Percentiles rank a stretch among this genome's conserved stretches.
Evolutionary conservation across 1,140 invertebrate genomes (phyloP).

Genomic region (Coenobita brevimanus): DNA sequence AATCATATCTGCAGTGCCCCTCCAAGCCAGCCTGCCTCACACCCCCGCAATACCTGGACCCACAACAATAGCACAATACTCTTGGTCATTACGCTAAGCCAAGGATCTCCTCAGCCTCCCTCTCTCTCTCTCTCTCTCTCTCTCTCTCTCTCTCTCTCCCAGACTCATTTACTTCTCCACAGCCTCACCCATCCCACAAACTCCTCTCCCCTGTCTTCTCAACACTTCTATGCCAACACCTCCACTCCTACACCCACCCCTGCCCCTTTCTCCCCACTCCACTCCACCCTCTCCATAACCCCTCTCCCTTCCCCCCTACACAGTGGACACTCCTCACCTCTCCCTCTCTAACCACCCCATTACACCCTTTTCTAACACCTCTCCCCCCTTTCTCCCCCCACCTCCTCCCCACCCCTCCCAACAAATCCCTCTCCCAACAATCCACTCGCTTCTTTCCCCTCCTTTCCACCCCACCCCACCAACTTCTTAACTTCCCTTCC

Average conservation of each 20-base stretch:
- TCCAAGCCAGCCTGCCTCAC: neutral
- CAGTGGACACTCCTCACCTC: too few species aligned
- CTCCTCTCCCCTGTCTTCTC: neutral
- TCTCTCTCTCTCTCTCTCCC: neutral
- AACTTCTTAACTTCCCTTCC: too few species aligned
- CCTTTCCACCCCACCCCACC: too few species aligned
- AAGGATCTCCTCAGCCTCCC: constrained; percentile 24
- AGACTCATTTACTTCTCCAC: neutral
- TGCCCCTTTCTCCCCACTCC: neutral
- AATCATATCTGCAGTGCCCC: neutral
- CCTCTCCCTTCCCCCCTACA: too few species aligned
- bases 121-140: too few species aligned
- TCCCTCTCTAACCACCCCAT: too few species aligned
- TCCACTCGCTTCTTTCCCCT: too few species aligned
- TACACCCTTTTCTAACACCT: too few species aligned
- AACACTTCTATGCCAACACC: neutral
- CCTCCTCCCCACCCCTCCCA: too few species aligned
- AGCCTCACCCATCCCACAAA: neutral
- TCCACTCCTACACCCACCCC: neutral
- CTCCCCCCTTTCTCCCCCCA: too few species aligned
- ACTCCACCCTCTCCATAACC: too few species aligned
- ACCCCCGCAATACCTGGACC: neutral
- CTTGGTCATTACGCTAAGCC: constrained; percentile 30
- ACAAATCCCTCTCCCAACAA: too few species aligned
- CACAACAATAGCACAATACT: constrained; percentile 7